These are phyloP conservation scores for Lordiphosa andalusiaca DNA, from an alignment of 2,888 invertebrate genomes.

Conservation along the genomic window DNA sequence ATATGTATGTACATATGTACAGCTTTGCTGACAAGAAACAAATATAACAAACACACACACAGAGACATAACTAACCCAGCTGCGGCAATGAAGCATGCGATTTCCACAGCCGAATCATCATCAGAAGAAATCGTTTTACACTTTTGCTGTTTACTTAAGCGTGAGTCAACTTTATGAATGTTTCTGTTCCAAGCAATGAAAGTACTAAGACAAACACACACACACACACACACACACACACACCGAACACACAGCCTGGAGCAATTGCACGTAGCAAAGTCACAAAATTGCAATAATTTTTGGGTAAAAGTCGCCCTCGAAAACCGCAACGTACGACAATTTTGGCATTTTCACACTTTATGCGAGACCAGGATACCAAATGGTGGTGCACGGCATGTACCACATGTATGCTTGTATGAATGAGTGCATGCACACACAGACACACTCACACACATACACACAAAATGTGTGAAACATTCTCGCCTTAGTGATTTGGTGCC, in stretches of 20 bases:
- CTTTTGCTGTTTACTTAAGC: slow-evolving; percentile 70
- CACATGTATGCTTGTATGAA: slow-evolving; percentile 26
- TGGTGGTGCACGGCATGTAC: slow-evolving; percentile 19
- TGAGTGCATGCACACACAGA: slow-evolving; percentile 19
- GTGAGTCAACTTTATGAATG: slow-evolving; percentile 67
- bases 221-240: slow-evolving; percentile 26
- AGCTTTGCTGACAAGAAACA: too few species aligned
- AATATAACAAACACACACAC: slow-evolving; percentile 13
- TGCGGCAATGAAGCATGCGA: slow-evolving; percentile 50
- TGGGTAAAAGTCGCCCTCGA: slow-evolving; percentile 45
- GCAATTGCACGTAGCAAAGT: slow-evolving; percentile 58
- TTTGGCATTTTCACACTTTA: slow-evolving; percentile 68
- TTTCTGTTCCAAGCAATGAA: slow-evolving; percentile 28
- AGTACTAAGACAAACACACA: slow-evolving; percentile 53
- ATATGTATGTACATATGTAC: too few species aligned
- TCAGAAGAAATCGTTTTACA: slow-evolving; percentile 69
- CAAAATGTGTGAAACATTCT: slow-evolving; percentile 35
- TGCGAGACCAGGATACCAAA: slow-evolving; percentile 30
- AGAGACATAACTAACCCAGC: slow-evolving; percentile 14
- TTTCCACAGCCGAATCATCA: slow-evolving; percentile 57
- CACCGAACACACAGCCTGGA: slow-evolving; percentile 10
- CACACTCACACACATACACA: slow-evolving; percentile 17
- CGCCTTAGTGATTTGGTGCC: slow-evolving; percentile 30
- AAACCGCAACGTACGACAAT: slow-evolving; percentile 66
- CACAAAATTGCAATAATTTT: slow-evolving; percentile 70